Evolutionary conservation across 2,888 invertebrate genomes (phyloP), one percentile per base, ranked within the genome.

Genomic region (Syrphus vitripennis): DNA sequence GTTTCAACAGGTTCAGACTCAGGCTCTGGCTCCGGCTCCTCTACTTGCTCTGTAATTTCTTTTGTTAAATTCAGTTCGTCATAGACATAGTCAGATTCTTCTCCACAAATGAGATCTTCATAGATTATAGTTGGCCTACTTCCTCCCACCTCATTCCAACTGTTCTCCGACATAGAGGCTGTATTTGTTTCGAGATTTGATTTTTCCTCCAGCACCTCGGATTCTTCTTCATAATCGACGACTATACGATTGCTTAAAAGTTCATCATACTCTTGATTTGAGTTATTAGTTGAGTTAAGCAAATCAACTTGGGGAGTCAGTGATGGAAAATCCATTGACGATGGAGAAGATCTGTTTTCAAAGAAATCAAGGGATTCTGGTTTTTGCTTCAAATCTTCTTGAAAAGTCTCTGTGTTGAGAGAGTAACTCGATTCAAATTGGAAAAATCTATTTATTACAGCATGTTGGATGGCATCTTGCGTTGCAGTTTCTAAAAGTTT

Each of bases 41-140:
- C 48, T 9, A 59, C 65, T 10, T 42, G 57, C 2, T 84, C 24
- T 9, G 14, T 5, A 5, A 65, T 40, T 63, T 57, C 57, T 48
- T 81, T 72, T 4, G 29, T 55, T 10, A 84, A 31, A 16, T 71
- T 70, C 3, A 84, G 21, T 34, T 72, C 84, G 7, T 77, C 76
- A 29, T 72, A 84, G 3, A 45, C 34, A 26, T 71, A 84, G 24
- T 53, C 65, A 0, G 50, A 31, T 14, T 67, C 76, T 7, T 76
- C 76, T 1, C 69, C 67, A 19, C 81, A 84, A 50, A 84, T 84
- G 2, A 84, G 81, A 37, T 81, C 84, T n/a, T 76, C 67, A 19
- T 81, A 84, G 14, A 77, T 67, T 0, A 67, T 57, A 1, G 70
- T 53, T 34, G 59, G 42, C 5, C 31, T 59, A 4, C 21, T 31